phyloP scores from a whole-genome alignment of 1,140 invertebrate species.

The Polypedilum vanderplanki region DNA sequence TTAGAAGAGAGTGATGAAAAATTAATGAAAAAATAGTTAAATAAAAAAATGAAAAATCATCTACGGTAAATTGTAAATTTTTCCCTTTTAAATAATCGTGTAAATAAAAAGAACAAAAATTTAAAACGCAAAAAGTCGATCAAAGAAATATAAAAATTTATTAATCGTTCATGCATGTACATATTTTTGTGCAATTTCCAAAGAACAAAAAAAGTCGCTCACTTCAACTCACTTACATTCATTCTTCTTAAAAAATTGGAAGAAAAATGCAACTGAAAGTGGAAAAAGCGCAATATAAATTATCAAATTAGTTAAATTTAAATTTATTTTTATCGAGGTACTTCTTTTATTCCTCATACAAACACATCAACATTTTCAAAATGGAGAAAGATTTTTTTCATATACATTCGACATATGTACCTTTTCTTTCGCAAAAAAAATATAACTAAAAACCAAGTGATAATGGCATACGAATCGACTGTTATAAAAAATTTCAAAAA shows the following conservation, averaged over 20 bases:
- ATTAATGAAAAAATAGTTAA: no score
- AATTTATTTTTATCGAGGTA: background rate
- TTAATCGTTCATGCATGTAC: conserved; percentile 5
- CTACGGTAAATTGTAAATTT: background rate
- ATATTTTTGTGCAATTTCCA: conserved; percentile 18
- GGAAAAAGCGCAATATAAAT: background rate
- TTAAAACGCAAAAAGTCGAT: background rate
- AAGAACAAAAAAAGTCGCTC: background rate
- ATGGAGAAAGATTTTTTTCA: background rate
- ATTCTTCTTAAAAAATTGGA: background rate
- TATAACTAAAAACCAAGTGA: background rate
- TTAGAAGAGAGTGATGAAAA: no score
- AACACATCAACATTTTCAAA: background rate
- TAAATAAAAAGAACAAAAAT: background rate
- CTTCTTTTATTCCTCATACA: background rate
- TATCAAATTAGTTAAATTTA: conserved; percentile 5
- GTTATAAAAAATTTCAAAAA: background rate
- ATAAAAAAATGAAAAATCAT: no score
- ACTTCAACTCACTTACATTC: background rate
- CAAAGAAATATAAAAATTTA: background rate
- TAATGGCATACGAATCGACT: background rate
- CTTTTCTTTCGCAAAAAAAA: background rate
- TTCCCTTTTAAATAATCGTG: background rate
- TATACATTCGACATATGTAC: background rate
- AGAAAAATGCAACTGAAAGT: background rate